Percentiles rank a stretch among this genome's conserved stretches.
phyloP scores from a whole-genome alignment of 1,140 invertebrate genomes.

The Drosophila bipectinata region DNA sequence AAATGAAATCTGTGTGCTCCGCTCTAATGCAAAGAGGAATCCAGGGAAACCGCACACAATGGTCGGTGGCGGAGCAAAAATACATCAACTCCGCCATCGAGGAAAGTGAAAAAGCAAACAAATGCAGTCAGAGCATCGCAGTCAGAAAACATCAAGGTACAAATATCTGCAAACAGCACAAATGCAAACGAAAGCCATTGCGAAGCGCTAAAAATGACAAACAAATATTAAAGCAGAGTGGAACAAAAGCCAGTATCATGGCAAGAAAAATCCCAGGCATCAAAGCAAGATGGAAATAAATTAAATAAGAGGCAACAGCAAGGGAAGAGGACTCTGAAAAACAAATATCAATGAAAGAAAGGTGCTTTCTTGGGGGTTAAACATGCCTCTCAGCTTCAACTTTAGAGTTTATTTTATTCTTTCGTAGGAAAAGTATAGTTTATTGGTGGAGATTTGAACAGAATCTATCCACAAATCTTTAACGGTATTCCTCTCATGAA shows the following conservation, averaged over 20 bases:
- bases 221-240: conserved; percentile 40
- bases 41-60: conserved; percentile 25
- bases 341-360: background rate
- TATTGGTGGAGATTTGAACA: too few relatives aligned
- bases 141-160: conserved; percentile 19
- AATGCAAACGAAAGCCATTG: conserved; percentile 36
- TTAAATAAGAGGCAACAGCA: conserved; percentile 11
- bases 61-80: conserved; percentile 4
- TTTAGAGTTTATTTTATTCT: too few relatives aligned
- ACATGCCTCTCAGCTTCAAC: background rate
- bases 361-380: background rate
- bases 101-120: conserved; percentile 40
- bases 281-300: background rate
- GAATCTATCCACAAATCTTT: too few relatives aligned
- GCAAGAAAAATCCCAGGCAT: background rate
- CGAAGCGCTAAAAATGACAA: conserved; percentile 38
- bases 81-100: conserved; percentile 17
- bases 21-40: conserved; percentile 36
- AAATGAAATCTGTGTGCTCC: conserved; percentile 38
- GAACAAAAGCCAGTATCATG: conserved; percentile 16
- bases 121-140: conserved; percentile 56
- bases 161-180: conserved; percentile 27
- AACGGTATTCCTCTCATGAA: too few relatives aligned
- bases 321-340: background rate
- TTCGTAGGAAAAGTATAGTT: too few relatives aligned